phyloP scores from a whole-genome alignment of 2,888 invertebrate genomes.

The Drosophila stalkeri region DNA sequence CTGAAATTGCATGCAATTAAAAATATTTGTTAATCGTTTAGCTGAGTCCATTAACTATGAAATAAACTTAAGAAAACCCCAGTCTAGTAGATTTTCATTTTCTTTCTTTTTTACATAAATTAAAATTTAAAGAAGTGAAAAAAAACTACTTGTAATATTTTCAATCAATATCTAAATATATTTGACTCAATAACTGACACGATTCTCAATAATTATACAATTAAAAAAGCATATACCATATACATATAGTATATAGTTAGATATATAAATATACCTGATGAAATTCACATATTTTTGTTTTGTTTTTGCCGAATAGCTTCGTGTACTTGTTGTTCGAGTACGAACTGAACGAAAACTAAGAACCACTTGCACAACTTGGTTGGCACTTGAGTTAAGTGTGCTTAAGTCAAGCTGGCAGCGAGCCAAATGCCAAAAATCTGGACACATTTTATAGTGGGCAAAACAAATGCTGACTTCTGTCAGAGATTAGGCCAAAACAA shows the following conservation, averaged over 20 bases:
- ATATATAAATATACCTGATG: not conserved
- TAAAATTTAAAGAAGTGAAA: not conserved
- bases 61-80: too few species aligned
- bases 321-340: slow-evolving; percentile 23
- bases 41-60: too few species aligned
- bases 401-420: slow-evolving; percentile 46
- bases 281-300: slow-evolving; percentile 1
- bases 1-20: too few species aligned
- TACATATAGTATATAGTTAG: not conserved
- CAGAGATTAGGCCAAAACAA: slow-evolving; percentile 76
- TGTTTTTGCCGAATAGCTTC: slow-evolving; percentile 6
- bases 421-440: slow-evolving; percentile 56
- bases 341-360: not conserved
- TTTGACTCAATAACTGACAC: not conserved
- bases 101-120: too few species aligned
- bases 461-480: slow-evolving; percentile 76
- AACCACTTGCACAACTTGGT: slow-evolving; percentile 42
- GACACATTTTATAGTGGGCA: slow-evolving; percentile 67
- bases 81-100: too few species aligned
- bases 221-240: not conserved
- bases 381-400: slow-evolving; percentile 43
- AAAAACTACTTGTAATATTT: not conserved
- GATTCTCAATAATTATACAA: too few species aligned
- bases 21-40: too few species aligned
- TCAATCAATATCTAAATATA: not conserved